Conservation (phyloP, 2,888 invertebrate genomes). For the Belgica antarctica region DNA sequence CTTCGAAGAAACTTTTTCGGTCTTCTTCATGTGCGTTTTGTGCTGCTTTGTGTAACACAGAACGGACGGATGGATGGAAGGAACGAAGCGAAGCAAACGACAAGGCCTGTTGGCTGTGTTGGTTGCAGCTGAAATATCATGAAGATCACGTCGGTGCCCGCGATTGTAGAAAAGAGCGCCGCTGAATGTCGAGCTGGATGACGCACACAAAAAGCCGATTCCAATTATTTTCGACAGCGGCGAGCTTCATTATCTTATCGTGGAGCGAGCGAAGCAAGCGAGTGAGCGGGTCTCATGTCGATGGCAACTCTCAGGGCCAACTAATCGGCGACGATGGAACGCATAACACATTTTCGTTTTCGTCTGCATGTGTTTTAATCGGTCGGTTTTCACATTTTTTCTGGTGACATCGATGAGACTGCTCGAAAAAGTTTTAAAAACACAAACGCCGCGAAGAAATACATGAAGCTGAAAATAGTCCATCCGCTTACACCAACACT, state of each 20-base stretch:
- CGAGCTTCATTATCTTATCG: constrained; percentile 43
- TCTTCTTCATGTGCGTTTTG: not conserved
- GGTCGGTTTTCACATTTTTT: not conserved
- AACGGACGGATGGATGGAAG: not conserved
- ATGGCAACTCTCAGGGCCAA: constrained; percentile 37
- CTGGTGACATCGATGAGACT: constrained; percentile 18
- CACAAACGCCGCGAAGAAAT: not conserved
- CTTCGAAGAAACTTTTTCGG: not conserved
- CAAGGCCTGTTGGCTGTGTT: no score
- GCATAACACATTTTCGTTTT: constrained; percentile 5
- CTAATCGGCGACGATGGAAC: constrained; percentile 13
- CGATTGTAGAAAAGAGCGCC: constrained; percentile 2
- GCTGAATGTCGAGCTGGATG: constrained; percentile 29
- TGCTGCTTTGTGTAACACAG: not conserved
- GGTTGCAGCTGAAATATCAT: no score
- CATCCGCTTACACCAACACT: constrained; percentile 26
- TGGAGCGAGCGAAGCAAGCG: not conserved
- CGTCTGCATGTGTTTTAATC: constrained; percentile 26
- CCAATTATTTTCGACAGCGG: constrained; percentile 25
- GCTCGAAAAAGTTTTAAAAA: constrained; percentile 18
- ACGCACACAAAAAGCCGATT: constrained; percentile 36
- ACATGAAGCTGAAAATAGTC: constrained; percentile 38
- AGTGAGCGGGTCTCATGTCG: constrained; percentile 24
- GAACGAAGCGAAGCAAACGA: not conserved
- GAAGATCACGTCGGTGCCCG: not conserved